Percentiles rank a stretch among this genome's conserved stretches.
Evolutionary conservation across 2,888 invertebrate genomes (phyloP).

Genomic region (Hecatera dysodea): DNA sequence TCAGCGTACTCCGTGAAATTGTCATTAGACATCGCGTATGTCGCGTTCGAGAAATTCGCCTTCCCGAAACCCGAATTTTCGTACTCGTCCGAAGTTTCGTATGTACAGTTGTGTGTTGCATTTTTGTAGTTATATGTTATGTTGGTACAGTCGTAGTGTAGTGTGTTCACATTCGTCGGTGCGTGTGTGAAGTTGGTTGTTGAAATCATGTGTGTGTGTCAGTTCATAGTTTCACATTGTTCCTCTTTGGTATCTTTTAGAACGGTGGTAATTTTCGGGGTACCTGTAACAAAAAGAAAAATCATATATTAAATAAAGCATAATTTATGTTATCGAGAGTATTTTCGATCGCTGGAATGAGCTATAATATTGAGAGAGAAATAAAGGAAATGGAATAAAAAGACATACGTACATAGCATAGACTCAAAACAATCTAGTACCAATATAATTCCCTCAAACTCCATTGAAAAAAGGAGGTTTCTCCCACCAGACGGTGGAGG

Average conservation of each 20-base stretch:
- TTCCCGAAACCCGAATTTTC: conserved; percentile 72
- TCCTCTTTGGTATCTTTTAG: conserved; percentile 56
- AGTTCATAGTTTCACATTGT: conserved; percentile 83
- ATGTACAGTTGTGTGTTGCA: conserved; percentile 71
- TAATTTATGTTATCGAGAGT: no score
- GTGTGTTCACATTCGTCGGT: conserved; percentile 73
- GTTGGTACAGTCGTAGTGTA: conserved; percentile 66
- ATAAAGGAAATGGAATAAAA: no score
- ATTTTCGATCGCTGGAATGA: no score
- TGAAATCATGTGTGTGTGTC: conserved; percentile 89
- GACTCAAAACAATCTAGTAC: no score
- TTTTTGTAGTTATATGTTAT: conserved; percentile 67
- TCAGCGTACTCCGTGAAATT: conserved; percentile 89
- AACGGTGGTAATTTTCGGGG: conserved; percentile 54
- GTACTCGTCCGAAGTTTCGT: conserved; percentile 63
- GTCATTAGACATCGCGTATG: conserved; percentile 75
- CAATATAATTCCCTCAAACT: no score
- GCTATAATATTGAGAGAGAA: no score
- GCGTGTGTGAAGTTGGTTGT: conserved; percentile 82
- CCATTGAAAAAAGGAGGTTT: no score
- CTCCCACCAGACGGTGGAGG: no score
- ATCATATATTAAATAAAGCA: background rate
- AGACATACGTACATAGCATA: no score
- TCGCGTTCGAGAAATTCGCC: conserved; percentile 70
- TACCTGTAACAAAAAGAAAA: conserved; percentile 72